Evolutionary conservation across 2,113 vertebrate genomes (phyloP), one percentile per base, ranked within the genome.

Genomic region (Pao palembangensis): DNA sequence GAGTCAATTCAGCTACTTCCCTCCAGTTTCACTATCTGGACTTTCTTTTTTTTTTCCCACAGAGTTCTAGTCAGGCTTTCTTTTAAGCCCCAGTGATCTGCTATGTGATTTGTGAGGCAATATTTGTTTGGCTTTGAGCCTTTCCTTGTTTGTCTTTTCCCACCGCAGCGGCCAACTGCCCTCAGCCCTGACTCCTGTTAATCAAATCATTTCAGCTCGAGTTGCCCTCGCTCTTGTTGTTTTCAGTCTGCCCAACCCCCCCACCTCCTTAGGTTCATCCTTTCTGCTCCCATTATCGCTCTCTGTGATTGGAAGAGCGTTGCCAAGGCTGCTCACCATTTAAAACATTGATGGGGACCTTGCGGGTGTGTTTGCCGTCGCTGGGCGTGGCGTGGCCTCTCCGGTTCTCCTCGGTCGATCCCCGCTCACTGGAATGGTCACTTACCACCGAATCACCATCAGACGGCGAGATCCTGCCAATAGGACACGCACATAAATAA

Each of bases 401-500:
- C 49, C 69, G 84, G 78, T 82, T 89, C 71, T 95, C 94, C 51
- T 95, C 93, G 0, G 90, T 90, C 0, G 88, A 91, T 21, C 95
- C 95, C 67, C 90, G 91, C 69, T 92, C 95, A 0, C 94, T 96
- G 75, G 94, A 95, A 8, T 90, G 93, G 48, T 98, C 94, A 58
- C 95, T 98, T 31, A 91, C 91, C 2, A 94, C 90, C 0, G 96
- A 98, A 74, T 96, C 94, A 0, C 92, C 93, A 61, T 98, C 95
- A 3, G 95, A 98, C 0, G 96, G 95, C 0, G 93, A 96, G 81
- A 98, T 88, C 83, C 96, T 98, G 79, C 61, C 63, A 67, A 28
- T 52, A 66, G 43, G 81, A 76, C 51, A 71, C 31, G 58, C 70
- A 75, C 47, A 82, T 78, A 21, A 86, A 87, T 76, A 83, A 84